Evolutionary conservation across 1,140 invertebrate species (phyloP).

Genomic region (Sinonovacula constricta): DNA sequence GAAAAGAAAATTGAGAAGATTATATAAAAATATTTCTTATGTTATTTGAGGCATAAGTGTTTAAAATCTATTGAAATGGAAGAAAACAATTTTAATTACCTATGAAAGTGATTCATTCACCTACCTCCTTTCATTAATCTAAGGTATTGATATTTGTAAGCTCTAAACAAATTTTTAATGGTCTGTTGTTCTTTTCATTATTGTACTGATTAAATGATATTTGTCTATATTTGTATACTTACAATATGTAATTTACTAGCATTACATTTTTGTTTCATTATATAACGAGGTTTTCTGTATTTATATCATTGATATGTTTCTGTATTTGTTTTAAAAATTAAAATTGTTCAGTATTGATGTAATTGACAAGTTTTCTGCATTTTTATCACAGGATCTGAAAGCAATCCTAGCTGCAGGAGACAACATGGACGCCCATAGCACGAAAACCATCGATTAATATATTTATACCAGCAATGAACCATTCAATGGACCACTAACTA

Average conservation of each 20-base stretch:
- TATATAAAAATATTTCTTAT: too few species aligned
- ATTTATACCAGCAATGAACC: too few species aligned
- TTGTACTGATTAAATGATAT: not conserved
- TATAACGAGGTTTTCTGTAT: not conserved
- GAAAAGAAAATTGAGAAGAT: too few species aligned
- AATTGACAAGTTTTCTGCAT: not conserved
- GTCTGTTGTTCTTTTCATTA: too few species aligned
- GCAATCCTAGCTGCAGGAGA: constrained; percentile 24
- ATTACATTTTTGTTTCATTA: not conserved
- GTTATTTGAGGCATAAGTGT: too few species aligned
- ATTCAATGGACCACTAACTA: too few species aligned
- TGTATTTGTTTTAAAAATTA: not conserved
- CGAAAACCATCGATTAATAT: constrained; percentile 42
- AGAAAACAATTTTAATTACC: too few species aligned
- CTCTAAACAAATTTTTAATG: too few species aligned
- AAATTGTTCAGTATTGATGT: not conserved
- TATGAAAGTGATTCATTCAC: too few species aligned
- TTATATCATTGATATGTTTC: not conserved
- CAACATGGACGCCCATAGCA: constrained; percentile 22
- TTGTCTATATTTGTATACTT: not conserved
- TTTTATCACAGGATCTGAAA: constrained; percentile 42
- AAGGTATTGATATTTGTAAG: too few species aligned
- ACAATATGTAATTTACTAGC: not conserved
- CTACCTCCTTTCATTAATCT: too few species aligned
- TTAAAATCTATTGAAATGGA: too few species aligned